Conservation (phyloP, 92 coral and sea anemone genomes). For the Plumapathes pennacea region DNA sequence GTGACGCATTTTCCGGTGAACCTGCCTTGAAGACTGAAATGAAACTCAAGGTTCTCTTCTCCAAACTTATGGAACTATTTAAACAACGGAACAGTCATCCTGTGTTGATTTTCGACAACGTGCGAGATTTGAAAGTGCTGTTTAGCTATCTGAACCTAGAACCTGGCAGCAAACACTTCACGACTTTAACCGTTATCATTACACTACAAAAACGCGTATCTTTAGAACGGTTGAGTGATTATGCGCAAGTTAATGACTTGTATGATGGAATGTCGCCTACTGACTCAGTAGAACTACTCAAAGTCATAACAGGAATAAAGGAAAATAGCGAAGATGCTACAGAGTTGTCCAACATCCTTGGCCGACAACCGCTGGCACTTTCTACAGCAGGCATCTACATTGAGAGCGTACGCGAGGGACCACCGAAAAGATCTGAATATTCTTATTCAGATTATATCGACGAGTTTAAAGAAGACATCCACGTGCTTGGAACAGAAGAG, state of each 20-base stretch:
- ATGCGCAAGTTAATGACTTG: constrained; percentile 41
- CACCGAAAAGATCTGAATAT: constrained; percentile 43
- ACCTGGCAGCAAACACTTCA: constrained; percentile 59
- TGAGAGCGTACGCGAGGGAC: constrained; percentile 64
- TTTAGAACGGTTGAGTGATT: constrained; percentile 27
- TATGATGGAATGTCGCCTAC: constrained; percentile 58
- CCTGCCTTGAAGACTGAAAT: constrained; percentile 39
- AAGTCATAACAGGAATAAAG: constrained; percentile 40
- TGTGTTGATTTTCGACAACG: constrained; percentile 77
- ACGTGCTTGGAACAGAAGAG: constrained; percentile 41
- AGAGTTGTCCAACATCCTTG: constrained; percentile 48
- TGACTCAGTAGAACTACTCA: constrained; percentile 58
- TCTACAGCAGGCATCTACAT: constrained; percentile 75
- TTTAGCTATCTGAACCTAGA: constrained; percentile 56
- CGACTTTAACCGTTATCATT: constrained; percentile 41
- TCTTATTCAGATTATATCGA: constrained; percentile 57
- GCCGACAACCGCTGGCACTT: constrained; percentile 68
- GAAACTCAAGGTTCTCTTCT: constrained; percentile 31
- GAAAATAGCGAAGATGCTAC: constrained; percentile 44
- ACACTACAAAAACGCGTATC: constrained; percentile 65
- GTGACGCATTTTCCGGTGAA: constrained; percentile 37
- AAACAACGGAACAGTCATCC: constrained; percentile 63
- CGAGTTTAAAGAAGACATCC: constrained; percentile 59
- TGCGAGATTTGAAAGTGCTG: constrained; percentile 37
- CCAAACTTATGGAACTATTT: constrained; percentile 58